Percentiles rank a stretch among this genome's conserved stretches.
phyloP scores from a whole-genome alignment of 92 coral and sea anemone genomes.

The Chrysogorgia sp. region DNA sequence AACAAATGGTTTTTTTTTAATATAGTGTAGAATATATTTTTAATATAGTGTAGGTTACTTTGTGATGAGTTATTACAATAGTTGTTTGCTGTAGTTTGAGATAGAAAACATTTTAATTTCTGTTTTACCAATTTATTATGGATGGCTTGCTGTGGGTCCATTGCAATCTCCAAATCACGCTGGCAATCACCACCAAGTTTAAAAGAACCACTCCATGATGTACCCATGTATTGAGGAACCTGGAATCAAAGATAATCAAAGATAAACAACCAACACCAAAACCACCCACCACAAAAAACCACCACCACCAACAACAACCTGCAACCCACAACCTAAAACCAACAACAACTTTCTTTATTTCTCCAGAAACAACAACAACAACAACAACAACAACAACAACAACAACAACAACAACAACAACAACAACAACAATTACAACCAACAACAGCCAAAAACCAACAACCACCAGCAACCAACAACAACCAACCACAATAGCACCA shows the following conservation, averaged over 20 bases:
- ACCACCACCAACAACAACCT: not conserved
- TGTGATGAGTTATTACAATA: too few species aligned
- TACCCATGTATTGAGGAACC: constrained; percentile 38
- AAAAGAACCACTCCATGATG: constrained; percentile 32
- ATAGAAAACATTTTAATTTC: not conserved
- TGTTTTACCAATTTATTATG: constrained; percentile 35
- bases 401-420: not conserved
- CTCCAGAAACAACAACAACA: not conserved
- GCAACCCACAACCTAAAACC: not conserved
- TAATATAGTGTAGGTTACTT: too few species aligned
- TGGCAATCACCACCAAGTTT: constrained; percentile 29
- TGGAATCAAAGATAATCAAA: not conserved
- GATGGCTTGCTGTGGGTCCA: constrained; percentile 14
- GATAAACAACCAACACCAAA: not conserved
- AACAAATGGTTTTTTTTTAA: too few species aligned
- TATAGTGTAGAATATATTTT: too few species aligned
- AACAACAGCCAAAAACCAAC: not conserved
- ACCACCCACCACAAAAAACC: not conserved
- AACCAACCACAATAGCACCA: too few species aligned
- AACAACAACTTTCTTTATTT: not conserved
- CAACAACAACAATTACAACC: not conserved
- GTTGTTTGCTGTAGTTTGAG: too few species aligned
- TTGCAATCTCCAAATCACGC: constrained; percentile 10
- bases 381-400: not conserved
- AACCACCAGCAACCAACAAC: not conserved